Conservation (phyloP, 2,888 invertebrate genomes). For the Leptopilina myrica region DNA sequence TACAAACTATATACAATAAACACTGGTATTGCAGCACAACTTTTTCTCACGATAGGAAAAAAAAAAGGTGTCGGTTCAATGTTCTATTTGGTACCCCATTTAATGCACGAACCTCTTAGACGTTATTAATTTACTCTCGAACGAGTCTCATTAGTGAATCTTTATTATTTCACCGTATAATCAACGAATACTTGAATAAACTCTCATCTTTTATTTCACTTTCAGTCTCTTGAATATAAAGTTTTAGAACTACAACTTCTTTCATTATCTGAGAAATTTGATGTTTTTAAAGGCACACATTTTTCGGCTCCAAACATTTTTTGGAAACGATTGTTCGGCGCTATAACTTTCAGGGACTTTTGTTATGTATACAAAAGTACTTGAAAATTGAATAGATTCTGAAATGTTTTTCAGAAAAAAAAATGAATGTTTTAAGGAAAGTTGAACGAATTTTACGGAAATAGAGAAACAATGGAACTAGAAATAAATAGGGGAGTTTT, state of each 20-base stretch:
- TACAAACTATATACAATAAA: not conserved
- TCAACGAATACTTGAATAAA: not conserved
- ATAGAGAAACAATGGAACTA: not conserved
- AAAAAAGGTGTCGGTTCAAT: not conserved
- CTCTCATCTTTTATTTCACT: conserved; percentile 11
- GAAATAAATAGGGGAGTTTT: not conserved
- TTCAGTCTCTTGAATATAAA: not conserved
- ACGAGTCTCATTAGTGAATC: not conserved
- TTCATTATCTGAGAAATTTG: no score
- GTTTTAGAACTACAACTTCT: no score
- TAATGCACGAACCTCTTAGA: not conserved
- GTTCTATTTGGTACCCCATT: not conserved
- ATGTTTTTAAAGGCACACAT: no score
- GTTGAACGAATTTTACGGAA: no score
- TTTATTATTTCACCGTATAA: not conserved
- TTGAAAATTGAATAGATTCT: no score
- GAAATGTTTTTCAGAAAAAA: no score
- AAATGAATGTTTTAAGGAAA: not conserved
- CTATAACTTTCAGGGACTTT: no score
- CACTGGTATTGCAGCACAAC: not conserved
- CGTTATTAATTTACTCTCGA: not conserved
- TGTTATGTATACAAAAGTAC: no score
- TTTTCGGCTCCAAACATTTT: no score
- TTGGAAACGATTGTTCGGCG: no score
- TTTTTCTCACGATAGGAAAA: conserved; percentile 27